phyloP scores from a whole-genome alignment of 2,888 invertebrate species.

The Apamea monoglypha region DNA sequence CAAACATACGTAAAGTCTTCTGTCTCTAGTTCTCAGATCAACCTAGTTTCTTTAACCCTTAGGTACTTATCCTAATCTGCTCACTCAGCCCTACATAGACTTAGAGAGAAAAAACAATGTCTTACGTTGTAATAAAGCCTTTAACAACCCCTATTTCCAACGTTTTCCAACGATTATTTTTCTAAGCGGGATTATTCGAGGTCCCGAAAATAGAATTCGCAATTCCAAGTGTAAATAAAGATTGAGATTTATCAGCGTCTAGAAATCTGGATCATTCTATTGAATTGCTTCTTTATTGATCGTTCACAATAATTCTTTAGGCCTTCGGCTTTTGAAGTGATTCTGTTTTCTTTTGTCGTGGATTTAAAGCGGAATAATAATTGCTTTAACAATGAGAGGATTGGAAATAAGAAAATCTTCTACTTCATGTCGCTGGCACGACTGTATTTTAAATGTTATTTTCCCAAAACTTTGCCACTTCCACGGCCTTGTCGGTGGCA shows the following conservation, averaged over 20 bases:
- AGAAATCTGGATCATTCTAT: conserved; percentile 51
- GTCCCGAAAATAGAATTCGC: conserved; percentile 41
- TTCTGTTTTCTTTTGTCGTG: neutral
- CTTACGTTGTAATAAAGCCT: conserved; percentile 26
- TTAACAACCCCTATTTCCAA: conserved; percentile 2
- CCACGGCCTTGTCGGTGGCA: too few relatives aligned
- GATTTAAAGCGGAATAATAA: neutral
- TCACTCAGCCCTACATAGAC: neutral
- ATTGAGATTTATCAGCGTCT: conserved; percentile 49
- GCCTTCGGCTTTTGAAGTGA: conserved; percentile 4
- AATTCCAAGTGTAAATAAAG: conserved; percentile 38
- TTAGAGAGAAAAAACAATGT: conserved; percentile 26
- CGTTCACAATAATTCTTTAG: conserved; percentile 24
- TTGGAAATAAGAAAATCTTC: neutral
- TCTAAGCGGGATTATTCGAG: conserved; percentile 12
- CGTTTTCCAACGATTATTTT: conserved; percentile 35
- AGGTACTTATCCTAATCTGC: conserved; percentile 19
- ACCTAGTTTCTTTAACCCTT: conserved; percentile 18
- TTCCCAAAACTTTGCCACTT: too few relatives aligned
- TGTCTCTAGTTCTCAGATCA: neutral
- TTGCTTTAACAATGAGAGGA: neutral
- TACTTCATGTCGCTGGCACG: too few relatives aligned
- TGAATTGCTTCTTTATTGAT: conserved; percentile 54
- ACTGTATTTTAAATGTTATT: too few relatives aligned
- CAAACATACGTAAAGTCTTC: neutral